These are phyloP conservation scores for Chaetogeoica ovagalla DNA, from an alignment of 2,888 invertebrate genomes.

Conservation along the genomic window DNA sequence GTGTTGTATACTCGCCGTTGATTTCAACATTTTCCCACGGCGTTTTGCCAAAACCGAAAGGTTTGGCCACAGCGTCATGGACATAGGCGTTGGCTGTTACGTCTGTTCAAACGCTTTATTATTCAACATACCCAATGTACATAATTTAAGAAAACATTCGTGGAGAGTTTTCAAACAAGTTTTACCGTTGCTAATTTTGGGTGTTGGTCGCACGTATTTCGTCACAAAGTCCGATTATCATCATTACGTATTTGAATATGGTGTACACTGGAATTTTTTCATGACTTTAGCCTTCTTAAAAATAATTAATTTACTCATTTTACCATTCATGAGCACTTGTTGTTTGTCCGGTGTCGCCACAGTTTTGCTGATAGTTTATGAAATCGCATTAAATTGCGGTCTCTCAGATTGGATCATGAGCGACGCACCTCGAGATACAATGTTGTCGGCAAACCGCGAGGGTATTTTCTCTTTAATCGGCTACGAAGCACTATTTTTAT, in stretches of 20 bases:
- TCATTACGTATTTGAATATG: conserved; percentile 90
- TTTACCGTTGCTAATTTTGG: conserved; percentile 65
- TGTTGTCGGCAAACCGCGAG: conserved; percentile 86
- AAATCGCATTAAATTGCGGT: conserved; percentile 67
- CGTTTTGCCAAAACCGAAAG: conserved; percentile 84
- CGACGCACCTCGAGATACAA: conserved; percentile 63
- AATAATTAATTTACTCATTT: conserved; percentile 68
- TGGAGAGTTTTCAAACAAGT: conserved; percentile 58
- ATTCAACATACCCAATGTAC: conserved; percentile 63
- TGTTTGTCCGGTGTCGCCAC: conserved; percentile 65
- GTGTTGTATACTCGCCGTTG: conserved; percentile 88
- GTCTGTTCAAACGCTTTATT: conserved; percentile 79
- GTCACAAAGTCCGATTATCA: conserved; percentile 74
- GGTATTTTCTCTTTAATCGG: conserved; percentile 85
- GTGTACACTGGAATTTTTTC: conserved; percentile 98
- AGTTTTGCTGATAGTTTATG: conserved; percentile 67
- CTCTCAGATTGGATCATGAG: conserved; percentile 75
- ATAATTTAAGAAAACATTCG: neutral
- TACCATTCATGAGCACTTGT: conserved; percentile 63
- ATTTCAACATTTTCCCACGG: conserved; percentile 84
- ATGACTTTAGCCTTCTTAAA: conserved; percentile 86
- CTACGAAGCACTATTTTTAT: conserved; percentile 80
- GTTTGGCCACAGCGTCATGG: conserved; percentile 90
- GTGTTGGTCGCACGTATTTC: conserved; percentile 65
- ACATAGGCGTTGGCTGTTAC: conserved; percentile 90